Conservation (phyloP, 2,888 invertebrate genomes). For the Lepas anatifera region DNA sequence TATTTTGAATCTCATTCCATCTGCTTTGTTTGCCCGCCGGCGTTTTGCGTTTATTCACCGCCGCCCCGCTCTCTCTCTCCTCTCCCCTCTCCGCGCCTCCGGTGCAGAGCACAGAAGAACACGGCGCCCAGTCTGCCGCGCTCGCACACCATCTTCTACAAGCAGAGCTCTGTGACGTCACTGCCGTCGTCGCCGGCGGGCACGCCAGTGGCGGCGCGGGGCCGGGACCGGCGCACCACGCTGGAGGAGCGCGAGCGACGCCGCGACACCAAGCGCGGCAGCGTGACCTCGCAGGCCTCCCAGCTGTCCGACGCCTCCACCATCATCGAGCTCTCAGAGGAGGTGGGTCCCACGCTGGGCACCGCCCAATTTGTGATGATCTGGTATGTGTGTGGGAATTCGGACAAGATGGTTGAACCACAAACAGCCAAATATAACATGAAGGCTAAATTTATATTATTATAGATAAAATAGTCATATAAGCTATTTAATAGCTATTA, state of each 20-base stretch:
- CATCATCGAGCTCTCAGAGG: neutral
- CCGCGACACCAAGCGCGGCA: neutral
- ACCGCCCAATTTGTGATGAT: too few species aligned
- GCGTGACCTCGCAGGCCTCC: neutral
- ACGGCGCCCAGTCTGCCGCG: neutral
- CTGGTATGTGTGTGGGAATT: too few species aligned
- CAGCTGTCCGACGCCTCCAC: neutral
- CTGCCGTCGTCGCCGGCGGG: neutral
- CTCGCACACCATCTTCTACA: conserved; percentile 4
- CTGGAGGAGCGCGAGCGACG: too few species aligned
- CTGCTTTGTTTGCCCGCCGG: neutral
- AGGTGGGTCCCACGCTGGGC: neutral
- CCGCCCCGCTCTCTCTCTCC: neutral
- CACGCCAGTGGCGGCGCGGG: neutral
- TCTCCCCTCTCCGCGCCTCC: neutral
- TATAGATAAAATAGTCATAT: too few species aligned
- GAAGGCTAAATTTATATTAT: too few species aligned
- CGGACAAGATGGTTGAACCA: too few species aligned
- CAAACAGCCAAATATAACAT: too few species aligned
- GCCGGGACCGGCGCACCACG: neutral
- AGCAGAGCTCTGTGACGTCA: neutral
- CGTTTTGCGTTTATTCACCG: too few species aligned
- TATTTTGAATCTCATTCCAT: neutral
- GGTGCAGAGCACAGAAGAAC: neutral
- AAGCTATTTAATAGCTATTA: too few species aligned